Base-by-base conservation (phyloP, 2,113 vertebrate species). In the Ardeotis arabs region DNA sequence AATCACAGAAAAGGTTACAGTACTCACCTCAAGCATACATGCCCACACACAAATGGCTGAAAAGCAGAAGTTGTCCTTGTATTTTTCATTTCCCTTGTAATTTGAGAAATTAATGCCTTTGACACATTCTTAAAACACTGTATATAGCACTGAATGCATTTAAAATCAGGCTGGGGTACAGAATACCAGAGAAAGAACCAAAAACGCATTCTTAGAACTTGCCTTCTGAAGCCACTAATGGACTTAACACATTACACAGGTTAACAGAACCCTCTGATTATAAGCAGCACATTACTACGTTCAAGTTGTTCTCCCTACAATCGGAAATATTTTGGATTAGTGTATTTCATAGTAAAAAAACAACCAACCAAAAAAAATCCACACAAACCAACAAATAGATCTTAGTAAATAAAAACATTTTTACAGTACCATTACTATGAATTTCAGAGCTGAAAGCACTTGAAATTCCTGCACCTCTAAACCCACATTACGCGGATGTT, bases 401-500 rank as follows among this genome's bases (percentile, higher is more conserved):
- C 20, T 50, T 4, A 11, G 29, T 22, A 24, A 82, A 41, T 33
- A 6, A 33, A 45, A 49, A 35, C 17, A 1, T 7, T 28, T 76
- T 75, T 76, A n/a, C 12, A 66, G 29, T 31, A 56, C 24, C 33
- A 24, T 35, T 7, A 33, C 35, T 53, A 35, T 2, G 10, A 47
- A 68, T 44, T 77, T 39, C 33, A 64, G 10, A 55, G 14, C 8
- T 22, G 37, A 79, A 81, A 85, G 37, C 9, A 52, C 28, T 93
- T 85, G 19, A 12, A 29, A 22, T 6, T 67, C 47, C 66, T 24
- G 15, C 4, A 56, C 6, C 22, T 63, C 59, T 53, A 50, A 52
- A 59, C 19, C 53, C 10, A 37, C 1, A 1, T 59, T 35, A 41
- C 2, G 0, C 8, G 22, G 44, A 31, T n/a, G 39, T 14, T 41